Conservation (phyloP, 2,113 vertebrate species). For the Callithrix jacchus region DNA sequence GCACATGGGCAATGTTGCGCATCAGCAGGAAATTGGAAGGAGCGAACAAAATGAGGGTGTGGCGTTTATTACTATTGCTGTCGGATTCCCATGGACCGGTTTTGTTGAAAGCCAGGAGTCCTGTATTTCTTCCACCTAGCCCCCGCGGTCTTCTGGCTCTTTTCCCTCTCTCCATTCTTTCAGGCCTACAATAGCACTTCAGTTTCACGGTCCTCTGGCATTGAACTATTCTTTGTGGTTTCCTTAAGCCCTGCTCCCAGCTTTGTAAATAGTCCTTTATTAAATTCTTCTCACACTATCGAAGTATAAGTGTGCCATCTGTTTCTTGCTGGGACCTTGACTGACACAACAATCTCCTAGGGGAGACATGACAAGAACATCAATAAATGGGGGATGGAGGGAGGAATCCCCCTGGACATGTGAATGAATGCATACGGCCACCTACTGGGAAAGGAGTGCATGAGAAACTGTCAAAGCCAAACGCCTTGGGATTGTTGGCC, state of each 20-base stretch:
- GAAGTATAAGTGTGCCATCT: not conserved
- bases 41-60: accelerated
- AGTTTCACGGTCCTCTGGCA: not conserved
- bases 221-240: not conserved
- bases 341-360: not conserved
- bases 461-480: not conserved
- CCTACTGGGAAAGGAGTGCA: not conserved
- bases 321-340: not conserved
- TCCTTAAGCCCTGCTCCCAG: not conserved
- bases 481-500: not conserved
- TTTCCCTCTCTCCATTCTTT: not conserved
- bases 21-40: not conserved
- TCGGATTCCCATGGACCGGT: not conserved
- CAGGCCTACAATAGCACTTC: not conserved
- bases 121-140: not conserved
- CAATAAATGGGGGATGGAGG: not conserved
- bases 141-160: not conserved
- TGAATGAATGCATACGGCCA: not conserved
- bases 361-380: not conserved
- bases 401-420: not conserved
- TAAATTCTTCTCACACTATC: conserved; percentile 29
- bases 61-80: no score
- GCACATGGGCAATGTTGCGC: not conserved
- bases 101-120: not conserved
- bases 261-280: not conserved